Percentiles rank a stretch among this genome's conserved stretches.
Evolutionary conservation across 1,140 invertebrate species (phyloP).

Genomic region (Acromyrmex heyeri): DNA sequence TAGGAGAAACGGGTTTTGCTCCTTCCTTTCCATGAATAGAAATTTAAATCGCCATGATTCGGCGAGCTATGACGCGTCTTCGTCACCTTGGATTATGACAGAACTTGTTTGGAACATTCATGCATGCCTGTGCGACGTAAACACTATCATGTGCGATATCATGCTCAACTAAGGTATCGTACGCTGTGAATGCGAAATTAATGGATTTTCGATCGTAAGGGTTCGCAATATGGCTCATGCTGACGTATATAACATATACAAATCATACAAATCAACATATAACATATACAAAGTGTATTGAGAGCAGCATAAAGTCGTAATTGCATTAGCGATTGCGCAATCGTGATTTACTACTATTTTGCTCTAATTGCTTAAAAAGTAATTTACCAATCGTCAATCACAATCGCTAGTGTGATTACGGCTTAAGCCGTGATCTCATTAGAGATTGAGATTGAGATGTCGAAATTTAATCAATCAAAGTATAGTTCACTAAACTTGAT

Average conservation of each 20-base stretch:
- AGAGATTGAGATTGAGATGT: too few relatives aligned
- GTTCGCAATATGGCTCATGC: background rate
- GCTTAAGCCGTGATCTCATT: too few relatives aligned
- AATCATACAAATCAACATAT: too few relatives aligned
- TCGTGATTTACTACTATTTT: too few relatives aligned
- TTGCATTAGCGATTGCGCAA: too few relatives aligned
- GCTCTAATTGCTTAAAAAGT: too few relatives aligned
- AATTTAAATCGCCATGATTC: conserved; percentile 11
- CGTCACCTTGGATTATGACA: conserved; percentile 1
- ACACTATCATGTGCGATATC: conserved; percentile 35
- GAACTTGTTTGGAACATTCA: conserved; percentile 6
- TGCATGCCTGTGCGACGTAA: conserved; percentile 27
- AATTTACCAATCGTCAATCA: too few relatives aligned
- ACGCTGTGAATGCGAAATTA: conserved; percentile 25
- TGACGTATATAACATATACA: conserved; percentile 5
- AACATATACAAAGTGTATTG: background rate
- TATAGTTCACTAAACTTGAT: too few relatives aligned
- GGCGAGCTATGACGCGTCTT: conserved; percentile 26
- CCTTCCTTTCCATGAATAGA: background rate
- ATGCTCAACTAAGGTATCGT: background rate
- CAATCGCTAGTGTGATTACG: too few relatives aligned
- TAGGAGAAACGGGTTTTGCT: background rate
- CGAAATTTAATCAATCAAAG: too few relatives aligned
- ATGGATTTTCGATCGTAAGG: conserved; percentile 8
- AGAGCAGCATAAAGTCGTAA: background rate